phyloP scores from a whole-genome alignment of 2,797 vertebrate genomes.

The Macropus fuliginosus region DNA sequence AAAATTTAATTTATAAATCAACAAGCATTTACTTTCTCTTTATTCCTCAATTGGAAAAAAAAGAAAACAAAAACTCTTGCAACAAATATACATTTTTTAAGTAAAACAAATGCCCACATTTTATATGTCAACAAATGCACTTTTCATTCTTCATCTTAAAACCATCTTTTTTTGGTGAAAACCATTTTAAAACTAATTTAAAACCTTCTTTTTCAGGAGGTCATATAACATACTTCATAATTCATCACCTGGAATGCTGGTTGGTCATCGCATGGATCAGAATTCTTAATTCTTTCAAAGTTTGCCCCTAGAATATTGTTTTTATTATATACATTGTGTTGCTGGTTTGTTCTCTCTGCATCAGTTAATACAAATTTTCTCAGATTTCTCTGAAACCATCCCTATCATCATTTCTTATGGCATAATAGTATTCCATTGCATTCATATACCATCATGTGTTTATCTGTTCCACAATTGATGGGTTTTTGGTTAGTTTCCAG shows the following conservation, averaged over 20 bases:
- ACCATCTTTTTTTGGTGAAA: no score
- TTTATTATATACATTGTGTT: background rate
- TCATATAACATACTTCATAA: background rate
- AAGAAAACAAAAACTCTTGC: background rate
- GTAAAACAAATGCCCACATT: background rate
- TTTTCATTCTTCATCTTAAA: background rate
- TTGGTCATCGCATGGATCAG: background rate
- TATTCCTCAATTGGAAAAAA: background rate
- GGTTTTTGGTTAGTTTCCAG: background rate
- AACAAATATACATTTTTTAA: background rate
- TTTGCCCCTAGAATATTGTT: background rate
- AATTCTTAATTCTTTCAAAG: background rate
- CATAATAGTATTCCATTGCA: background rate
- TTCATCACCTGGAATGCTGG: background rate
- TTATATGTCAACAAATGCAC: background rate
- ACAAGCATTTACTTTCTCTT: background rate
- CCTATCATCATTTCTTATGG: background rate
- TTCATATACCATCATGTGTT: background rate
- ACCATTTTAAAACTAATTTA: no score
- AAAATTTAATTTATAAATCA: background rate
- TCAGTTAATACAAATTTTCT: background rate
- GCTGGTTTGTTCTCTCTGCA: background rate
- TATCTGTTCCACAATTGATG: background rate
- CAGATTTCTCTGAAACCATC: background rate
- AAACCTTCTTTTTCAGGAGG: background rate